Evolutionary conservation across 1,140 invertebrate species (phyloP).

Genomic region (Euborellia annulipes): DNA sequence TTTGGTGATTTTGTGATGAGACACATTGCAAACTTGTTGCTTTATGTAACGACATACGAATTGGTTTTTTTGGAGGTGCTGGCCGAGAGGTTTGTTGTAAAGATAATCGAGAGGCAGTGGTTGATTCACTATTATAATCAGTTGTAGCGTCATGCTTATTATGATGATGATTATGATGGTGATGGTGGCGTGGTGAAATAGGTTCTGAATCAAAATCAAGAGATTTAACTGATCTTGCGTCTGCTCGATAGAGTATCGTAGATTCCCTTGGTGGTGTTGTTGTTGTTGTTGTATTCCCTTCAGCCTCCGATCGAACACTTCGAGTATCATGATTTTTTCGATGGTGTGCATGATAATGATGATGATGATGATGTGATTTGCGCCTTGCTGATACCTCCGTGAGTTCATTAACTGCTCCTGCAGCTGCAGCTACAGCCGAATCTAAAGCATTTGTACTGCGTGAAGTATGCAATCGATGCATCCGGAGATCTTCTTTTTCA

Average conservation of each 20-base stretch:
- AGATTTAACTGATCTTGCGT: conserved; percentile 43
- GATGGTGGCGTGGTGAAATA: neutral
- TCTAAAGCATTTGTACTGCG: conserved; percentile 21
- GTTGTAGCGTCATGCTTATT: neutral
- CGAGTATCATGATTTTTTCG: conserved; percentile 21
- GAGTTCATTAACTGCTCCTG: conserved; percentile 24
- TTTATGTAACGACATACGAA: conserved; percentile 62
- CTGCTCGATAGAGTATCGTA: conserved; percentile 18
- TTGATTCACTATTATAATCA: conserved; percentile 7
- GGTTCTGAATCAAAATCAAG: conserved; percentile 47
- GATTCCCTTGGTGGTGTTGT: conserved; percentile 22
- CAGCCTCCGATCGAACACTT: conserved; percentile 13
- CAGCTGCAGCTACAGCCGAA: conserved; percentile 25
- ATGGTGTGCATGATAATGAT: conserved; percentile 24
- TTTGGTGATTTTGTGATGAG: conserved; percentile 13
- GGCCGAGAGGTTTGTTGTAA: conserved; percentile 29
- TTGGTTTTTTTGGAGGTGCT: conserved; percentile 66
- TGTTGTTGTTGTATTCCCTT: conserved; percentile 18
- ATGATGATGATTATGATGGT: neutral
- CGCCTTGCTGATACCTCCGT: conserved; percentile 29
- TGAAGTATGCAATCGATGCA: conserved; percentile 15
- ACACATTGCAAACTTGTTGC: conserved; percentile 66
- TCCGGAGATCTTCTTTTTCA: conserved; percentile 19
- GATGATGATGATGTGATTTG: conserved; percentile 15
- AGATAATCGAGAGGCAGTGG: neutral